Evolutionary conservation across 2,113 vertebrate species (phyloP).

Genomic region (Thinocorus orbignyianus): DNA sequence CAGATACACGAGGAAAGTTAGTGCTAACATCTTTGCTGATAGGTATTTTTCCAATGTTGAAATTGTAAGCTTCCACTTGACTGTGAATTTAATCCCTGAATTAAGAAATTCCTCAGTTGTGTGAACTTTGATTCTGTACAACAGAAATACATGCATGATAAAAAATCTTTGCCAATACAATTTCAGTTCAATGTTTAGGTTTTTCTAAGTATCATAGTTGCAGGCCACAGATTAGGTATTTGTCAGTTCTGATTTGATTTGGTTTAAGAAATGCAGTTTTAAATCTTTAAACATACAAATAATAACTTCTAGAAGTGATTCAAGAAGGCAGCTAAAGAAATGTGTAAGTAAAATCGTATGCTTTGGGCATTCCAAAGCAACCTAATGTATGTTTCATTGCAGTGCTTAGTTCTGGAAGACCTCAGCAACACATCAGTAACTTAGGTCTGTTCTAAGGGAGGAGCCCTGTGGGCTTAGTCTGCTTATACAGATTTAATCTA

Average conservation of each 20-base stretch:
- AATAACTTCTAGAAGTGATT: neutral
- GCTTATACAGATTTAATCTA: neutral
- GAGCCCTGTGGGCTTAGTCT: neutral
- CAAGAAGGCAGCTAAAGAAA: neutral
- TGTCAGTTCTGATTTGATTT: neutral
- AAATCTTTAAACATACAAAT: neutral
- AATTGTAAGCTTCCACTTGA: neutral
- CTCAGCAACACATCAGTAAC: neutral
- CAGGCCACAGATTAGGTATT: neutral
- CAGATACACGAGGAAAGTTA: neutral
- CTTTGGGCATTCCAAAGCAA: neutral
- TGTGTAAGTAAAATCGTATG: neutral
- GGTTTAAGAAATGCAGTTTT: neutral
- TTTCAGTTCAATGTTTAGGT: neutral
- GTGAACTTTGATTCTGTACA: neutral
- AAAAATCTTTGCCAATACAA: neutral
- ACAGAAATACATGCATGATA: fast-evolving
- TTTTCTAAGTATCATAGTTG: neutral
- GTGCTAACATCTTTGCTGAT: neutral
- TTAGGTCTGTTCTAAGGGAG: neutral
- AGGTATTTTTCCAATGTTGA: neutral
- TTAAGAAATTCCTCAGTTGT: neutral
- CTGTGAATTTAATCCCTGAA: neutral
- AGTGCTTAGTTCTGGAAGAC: neutral
- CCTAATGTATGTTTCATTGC: neutral